These are phyloP conservation scores for Thereva unica DNA, from an alignment of 2,888 invertebrate species.

Conservation along the genomic window DNA sequence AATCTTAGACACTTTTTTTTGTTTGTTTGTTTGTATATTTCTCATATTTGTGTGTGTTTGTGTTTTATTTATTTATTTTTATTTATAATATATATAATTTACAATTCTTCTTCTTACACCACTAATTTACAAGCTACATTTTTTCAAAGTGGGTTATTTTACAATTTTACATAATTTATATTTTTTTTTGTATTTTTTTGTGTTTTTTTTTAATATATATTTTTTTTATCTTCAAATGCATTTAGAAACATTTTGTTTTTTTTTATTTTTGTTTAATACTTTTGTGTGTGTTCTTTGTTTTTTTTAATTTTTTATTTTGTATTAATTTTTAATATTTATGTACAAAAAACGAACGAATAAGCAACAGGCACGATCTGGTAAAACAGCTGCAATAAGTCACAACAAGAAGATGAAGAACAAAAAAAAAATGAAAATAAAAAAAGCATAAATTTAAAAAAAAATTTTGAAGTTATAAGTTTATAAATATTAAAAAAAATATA, in stretches of 20 bases:
- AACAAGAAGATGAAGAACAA: not conserved
- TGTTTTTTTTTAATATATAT: conserved; percentile 3
- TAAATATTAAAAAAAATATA: conserved; percentile 8
- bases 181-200: not conserved
- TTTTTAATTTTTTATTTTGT: too few relatives aligned
- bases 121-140: conserved; percentile 1
- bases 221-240: conserved; percentile 7
- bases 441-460: conserved; percentile 1
- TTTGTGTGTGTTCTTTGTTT: not conserved
- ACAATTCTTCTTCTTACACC: not conserved
- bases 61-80: too few relatives aligned
- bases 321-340: too few relatives aligned
- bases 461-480: not conserved
- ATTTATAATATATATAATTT: not conserved
- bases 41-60: too few relatives aligned
- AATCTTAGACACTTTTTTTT: too few relatives aligned
- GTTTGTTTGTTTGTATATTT: too few relatives aligned
- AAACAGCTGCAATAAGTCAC: conserved; percentile 14
- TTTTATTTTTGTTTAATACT: not conserved
- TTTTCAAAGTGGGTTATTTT: conserved; percentile 3
- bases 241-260: conserved; percentile 1
- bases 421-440: not conserved
- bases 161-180: conserved; percentile 10
- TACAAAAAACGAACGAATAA: conserved; percentile 9
- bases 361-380: conserved; percentile 19